Percentiles rank a stretch among this genome's conserved stretches.
Conservation (phyloP, 2,797 vertebrate species). For the Hydrophis major region DNA sequence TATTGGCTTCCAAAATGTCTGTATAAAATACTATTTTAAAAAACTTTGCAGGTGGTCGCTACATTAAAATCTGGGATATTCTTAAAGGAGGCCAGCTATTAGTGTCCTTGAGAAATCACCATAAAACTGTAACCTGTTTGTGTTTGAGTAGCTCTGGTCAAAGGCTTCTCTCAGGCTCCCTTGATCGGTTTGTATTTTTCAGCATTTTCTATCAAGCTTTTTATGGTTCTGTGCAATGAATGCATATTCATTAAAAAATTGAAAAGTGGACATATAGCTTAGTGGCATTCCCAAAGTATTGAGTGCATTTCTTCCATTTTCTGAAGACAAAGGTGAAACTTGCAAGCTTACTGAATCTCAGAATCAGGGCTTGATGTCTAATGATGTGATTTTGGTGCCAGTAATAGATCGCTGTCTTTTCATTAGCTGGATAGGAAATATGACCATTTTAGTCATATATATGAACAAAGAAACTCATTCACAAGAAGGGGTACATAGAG, state of each 20-base stretch:
- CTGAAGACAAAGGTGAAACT: not conserved
- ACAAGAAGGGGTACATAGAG: not conserved
- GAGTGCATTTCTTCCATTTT: not conserved
- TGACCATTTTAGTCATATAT: not conserved
- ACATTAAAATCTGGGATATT: conserved; percentile 95
- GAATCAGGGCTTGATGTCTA: not conserved
- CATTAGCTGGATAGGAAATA: not conserved
- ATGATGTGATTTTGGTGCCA: not conserved
- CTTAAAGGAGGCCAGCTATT: conserved; percentile 91
- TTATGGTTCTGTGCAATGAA: not conserved
- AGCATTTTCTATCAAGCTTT: conserved; percentile 2
- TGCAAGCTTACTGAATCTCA: not conserved
- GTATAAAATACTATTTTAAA: not conserved
- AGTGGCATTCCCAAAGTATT: not conserved
- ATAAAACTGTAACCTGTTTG: conserved; percentile 94
- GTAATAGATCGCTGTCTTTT: not conserved
- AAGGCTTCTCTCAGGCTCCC: conserved; percentile 88
- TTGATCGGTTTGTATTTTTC: conserved; percentile 84
- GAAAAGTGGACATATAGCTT: too few relatives aligned
- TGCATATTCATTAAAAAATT: not conserved
- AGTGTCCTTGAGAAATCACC: conserved; percentile 93
- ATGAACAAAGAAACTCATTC: not conserved
- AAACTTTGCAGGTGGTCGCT: conserved; percentile 82
- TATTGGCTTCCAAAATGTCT: not conserved
- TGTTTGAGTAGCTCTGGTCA: conserved; percentile 88